Percentiles rank a stretch among this genome's conserved stretches.
These are phyloP conservation scores for Oasisia sp. DNA, from an alignment of 2,888 invertebrate species.

Conservation along the genomic window DNA sequence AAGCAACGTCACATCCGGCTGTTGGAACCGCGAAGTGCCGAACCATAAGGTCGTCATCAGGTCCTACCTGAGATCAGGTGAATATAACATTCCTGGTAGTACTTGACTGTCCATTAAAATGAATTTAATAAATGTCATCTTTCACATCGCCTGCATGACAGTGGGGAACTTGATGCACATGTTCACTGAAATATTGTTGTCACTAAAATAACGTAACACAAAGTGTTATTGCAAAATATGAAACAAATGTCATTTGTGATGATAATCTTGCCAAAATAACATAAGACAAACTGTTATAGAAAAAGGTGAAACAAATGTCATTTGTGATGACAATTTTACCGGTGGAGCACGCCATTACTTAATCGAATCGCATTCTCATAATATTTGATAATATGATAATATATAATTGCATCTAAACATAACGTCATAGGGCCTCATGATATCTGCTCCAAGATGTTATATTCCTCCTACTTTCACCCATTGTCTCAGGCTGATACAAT, in stretches of 20 bases:
- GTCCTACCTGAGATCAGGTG: not conserved
- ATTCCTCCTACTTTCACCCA: too few relatives aligned
- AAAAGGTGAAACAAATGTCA: not conserved
- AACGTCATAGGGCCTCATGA: too few relatives aligned
- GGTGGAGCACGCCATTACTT: too few relatives aligned
- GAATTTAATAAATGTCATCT: not conserved
- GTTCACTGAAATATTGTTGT: too few relatives aligned
- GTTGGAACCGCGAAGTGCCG: not conserved
- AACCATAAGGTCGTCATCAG: not conserved
- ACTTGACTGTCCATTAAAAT: not conserved
- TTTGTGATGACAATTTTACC: too few relatives aligned
- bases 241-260: not conserved
- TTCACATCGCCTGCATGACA: not conserved
- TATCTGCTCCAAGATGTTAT: too few relatives aligned
- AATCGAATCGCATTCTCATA: too few relatives aligned
- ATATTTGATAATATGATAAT: too few relatives aligned
- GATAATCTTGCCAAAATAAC: too few relatives aligned
- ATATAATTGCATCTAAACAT: too few relatives aligned
- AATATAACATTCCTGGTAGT: not conserved
- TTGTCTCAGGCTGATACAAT: too few relatives aligned
- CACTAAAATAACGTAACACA: too few relatives aligned
- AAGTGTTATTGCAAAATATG: not conserved
- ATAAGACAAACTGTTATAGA: not conserved
- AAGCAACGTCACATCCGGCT: not conserved
- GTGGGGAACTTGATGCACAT: not conserved